phyloP scores from a whole-genome alignment of 2,113 vertebrate species.

The Dasypus novemcinctus region DNA sequence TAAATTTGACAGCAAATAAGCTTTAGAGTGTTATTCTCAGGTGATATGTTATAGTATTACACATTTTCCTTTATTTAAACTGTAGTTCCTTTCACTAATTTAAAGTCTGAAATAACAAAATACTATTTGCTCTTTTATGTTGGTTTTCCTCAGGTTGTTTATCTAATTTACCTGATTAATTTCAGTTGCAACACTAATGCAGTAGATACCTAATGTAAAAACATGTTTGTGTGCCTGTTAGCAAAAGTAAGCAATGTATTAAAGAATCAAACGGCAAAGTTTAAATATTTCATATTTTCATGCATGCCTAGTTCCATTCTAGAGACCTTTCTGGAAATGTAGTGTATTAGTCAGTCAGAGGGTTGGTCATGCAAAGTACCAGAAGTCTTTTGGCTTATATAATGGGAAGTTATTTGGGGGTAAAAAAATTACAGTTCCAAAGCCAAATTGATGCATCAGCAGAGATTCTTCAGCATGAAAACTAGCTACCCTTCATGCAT shows the following conservation, averaged over 20 bases:
- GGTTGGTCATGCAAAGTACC: too few relatives aligned
- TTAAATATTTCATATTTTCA: neutral
- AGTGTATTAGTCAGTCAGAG: neutral
- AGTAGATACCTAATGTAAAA: neutral
- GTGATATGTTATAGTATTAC: neutral
- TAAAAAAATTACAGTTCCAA: too few relatives aligned
- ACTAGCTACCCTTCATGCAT: too few relatives aligned
- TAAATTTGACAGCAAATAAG: neutral
- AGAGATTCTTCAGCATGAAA: too few relatives aligned
- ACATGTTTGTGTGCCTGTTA: neutral
- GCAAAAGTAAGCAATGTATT: neutral
- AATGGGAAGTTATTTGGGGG: too few relatives aligned
- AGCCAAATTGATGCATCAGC: too few relatives aligned
- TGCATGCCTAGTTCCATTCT: neutral
- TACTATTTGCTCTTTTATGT: constrained; percentile 25
- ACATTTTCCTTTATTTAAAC: neutral
- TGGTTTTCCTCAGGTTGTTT: constrained; percentile 21
- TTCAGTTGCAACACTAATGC: constrained; percentile 25
- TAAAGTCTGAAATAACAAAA: constrained; percentile 9
- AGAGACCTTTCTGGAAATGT: neutral
- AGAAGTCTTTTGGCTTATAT: too few relatives aligned
- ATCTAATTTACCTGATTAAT: constrained; percentile 44
- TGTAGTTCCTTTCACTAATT: neutral
- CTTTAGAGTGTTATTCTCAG: neutral
- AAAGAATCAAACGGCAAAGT: neutral